Evolutionary conservation across 64 coral and sea anemone genomes (phyloP).

Genomic region (Anthopleura sola): DNA sequence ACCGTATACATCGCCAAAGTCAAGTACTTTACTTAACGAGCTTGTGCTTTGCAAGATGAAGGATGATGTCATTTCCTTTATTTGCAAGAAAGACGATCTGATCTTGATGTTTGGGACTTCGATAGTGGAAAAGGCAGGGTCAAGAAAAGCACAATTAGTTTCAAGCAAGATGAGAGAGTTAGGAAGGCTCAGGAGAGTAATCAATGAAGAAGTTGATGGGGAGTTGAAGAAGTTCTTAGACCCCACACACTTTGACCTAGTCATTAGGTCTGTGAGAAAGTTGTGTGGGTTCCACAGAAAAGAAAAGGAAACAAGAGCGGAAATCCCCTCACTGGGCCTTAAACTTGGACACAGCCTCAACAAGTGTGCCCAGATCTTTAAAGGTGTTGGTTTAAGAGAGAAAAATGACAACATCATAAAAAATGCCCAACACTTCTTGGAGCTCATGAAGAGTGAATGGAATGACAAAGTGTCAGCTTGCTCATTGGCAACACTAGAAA

Average conservation of each 20-base stretch:
- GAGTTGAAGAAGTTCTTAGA: background rate
- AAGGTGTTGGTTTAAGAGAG: no score
- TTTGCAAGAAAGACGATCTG: background rate
- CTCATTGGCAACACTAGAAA: no score
- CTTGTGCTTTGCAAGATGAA: background rate
- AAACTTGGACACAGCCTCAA: no score
- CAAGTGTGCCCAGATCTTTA: no score
- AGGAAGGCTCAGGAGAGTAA: background rate
- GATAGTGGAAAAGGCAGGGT: background rate
- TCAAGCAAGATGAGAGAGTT: background rate
- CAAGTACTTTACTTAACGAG: background rate
- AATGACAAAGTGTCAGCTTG: no score
- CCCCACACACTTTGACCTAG: background rate
- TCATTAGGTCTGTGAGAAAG: background rate
- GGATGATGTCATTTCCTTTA: background rate
- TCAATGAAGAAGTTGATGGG: background rate
- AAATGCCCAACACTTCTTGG: no score
- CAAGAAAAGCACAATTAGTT: background rate
- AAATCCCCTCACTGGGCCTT: no score
- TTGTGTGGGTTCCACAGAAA: no score
- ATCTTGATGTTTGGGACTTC: background rate
- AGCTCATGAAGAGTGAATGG: no score
- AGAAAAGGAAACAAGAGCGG: no score
- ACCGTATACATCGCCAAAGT: background rate
- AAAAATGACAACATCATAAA: no score